Evolutionary conservation across 1,140 invertebrate genomes (phyloP).

Genomic region (Euura lappo): DNA sequence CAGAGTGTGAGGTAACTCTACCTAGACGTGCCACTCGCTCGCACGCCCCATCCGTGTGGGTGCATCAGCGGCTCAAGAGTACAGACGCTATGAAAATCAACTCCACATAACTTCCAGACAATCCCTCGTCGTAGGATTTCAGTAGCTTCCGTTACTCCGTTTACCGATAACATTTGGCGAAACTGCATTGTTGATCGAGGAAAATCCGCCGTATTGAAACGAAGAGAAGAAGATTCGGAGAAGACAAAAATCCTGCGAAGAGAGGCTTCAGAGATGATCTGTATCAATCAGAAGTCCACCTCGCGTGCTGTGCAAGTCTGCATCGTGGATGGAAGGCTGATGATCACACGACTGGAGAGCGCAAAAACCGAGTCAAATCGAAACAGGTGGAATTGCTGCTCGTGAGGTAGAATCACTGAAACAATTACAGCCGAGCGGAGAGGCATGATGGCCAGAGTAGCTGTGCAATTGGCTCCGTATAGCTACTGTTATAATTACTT

Average conservation of each 20-base stretch:
- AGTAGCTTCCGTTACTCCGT: not conserved
- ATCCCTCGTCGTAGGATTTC: no score
- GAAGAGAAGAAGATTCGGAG: not conserved
- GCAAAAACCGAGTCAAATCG: conserved; percentile 45
- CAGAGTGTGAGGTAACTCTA: not conserved
- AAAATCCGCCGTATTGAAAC: no score
- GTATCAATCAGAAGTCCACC: conserved; percentile 40
- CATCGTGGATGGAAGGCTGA: conserved; percentile 23
- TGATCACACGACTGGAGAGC: conserved; percentile 34
- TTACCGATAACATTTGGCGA: no score
- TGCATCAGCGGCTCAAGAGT: not conserved
- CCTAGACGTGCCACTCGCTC: no score
- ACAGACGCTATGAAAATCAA: no score
- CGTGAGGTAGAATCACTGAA: conserved; percentile 41
- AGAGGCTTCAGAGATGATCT: conserved; percentile 15
- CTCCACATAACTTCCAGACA: no score
- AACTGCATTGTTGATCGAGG: no score
- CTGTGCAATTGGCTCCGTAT: conserved; percentile 36
- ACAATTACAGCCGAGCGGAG: conserved; percentile 38
- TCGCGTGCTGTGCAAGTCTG: conserved; percentile 31
- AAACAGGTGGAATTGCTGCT: conserved; percentile 46
- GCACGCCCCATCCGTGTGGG: not conserved
- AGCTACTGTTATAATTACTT: conserved; percentile 44
- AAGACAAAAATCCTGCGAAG: not conserved
- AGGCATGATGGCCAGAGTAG: not conserved